Conservation (phyloP, 23 tunicate species). For the Ascidia mentula region DNA sequence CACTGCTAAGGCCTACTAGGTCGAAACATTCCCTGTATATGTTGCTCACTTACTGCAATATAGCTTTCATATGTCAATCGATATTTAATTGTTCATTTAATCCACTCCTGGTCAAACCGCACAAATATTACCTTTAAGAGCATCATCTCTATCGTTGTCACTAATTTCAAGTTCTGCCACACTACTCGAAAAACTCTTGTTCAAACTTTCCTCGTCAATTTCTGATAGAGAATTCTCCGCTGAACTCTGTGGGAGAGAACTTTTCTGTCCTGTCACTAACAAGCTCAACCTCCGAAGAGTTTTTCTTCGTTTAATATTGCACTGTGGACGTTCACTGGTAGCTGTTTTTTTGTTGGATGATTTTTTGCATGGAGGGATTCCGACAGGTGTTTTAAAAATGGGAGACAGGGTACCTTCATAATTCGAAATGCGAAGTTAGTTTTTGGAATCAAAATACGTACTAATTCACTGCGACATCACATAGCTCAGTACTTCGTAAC, state of each 20-base stretch:
- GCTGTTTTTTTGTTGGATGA: neutral
- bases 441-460: too few relatives aligned
- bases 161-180: neutral
- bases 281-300: neutral
- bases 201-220: neutral
- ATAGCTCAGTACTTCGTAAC: too few relatives aligned
- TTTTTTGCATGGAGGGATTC: conserved; percentile 1
- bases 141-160: neutral
- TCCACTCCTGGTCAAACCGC: too few relatives aligned
- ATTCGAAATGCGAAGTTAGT: too few relatives aligned
- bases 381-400: neutral
- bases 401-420: neutral
- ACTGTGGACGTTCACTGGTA: neutral
- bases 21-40: too few relatives aligned
- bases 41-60: too few relatives aligned
- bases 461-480: too few relatives aligned
- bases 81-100: too few relatives aligned
- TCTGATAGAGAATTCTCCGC: neutral
- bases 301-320: neutral
- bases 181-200: neutral
- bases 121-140: too few relatives aligned
- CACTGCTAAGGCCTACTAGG: too few relatives aligned
- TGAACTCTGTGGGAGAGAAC: neutral
- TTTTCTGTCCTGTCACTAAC: neutral
- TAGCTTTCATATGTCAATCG: neutral